phyloP scores from a whole-genome alignment of 2,888 invertebrate species.

The Rhamnusium bicolor region DNA sequence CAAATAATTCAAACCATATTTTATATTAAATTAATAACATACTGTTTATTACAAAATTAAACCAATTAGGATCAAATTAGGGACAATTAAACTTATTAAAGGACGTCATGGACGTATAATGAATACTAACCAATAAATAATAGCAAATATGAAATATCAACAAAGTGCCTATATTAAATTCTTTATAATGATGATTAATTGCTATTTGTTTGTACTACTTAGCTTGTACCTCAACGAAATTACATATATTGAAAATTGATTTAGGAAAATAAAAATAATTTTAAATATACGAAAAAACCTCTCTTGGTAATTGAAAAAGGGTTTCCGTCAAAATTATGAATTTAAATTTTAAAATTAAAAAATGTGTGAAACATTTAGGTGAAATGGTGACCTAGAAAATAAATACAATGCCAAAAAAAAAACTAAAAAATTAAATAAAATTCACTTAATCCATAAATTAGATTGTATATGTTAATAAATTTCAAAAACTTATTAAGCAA shows the following conservation, averaged over 20 bases:
- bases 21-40: slow-evolving; percentile 39
- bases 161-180: slow-evolving; percentile 20
- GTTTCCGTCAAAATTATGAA: too few relatives aligned
- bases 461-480: background rate
- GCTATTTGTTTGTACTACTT: slow-evolving; percentile 19
- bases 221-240: background rate
- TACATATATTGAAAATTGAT: background rate
- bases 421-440: background rate
- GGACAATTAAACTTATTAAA: slow-evolving; percentile 45
- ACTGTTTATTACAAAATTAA: slow-evolving; percentile 40
- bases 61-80: slow-evolving; percentile 43
- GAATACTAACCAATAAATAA: slow-evolving; percentile 35
- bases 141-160: slow-evolving; percentile 35
- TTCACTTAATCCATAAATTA: background rate
- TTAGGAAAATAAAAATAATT: too few relatives aligned
- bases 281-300: too few relatives aligned
- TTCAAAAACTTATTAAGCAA: background rate
- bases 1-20: background rate
- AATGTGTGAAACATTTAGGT: background rate
- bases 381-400: background rate
- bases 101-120: slow-evolving; percentile 35
- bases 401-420: background rate
- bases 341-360: too few relatives aligned
- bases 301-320: too few relatives aligned
- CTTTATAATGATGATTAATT: slow-evolving; percentile 32